Evolutionary conservation across 2,888 invertebrate genomes (phyloP), one percentile per base, ranked within the genome.

Genomic region (Hypsopygia costalis): DNA sequence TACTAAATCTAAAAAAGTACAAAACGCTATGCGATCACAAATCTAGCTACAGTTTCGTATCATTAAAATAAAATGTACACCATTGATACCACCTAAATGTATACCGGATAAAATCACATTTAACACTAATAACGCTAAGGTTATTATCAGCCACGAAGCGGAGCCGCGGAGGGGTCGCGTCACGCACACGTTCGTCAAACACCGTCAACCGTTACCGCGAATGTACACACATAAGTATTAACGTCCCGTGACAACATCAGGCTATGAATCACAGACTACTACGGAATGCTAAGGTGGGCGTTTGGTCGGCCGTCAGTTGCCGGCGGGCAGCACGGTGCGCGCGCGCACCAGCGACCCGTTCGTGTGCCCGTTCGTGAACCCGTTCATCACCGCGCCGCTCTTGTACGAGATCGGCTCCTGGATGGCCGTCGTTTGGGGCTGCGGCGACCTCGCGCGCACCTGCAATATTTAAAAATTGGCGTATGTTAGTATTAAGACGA

Each of bases 21-120:
- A 80, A 81, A 81, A 81, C 85, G 82, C 82, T 82, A 81, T 72
- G 85, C 83, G 79, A 85, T 83, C 83, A 82, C 83, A 80, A 80
- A 76, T 69, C 78, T 80, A 83, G 69, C 79, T 72, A 75, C 69
- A 73, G 52, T 66, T 74, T 75, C 63, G 71, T 71, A 80, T 69
- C 61, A 58, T 69, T 75, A 77, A 77, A 77, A 81, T 73, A 76
- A 83, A 82, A 86, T 82, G 58, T 86, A 86, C 87, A 86, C 82
- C 83, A 59, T 77, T 63, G 66, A 78, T 69, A 81, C 76, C 83
- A 55, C 69, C 69, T 79, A 77, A 75, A 81, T 86, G 69, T 85
- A 87, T 85, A 87, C 77, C 81, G 81, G 72, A 78, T 74, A 75
- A 66, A 80, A 83, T 83, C 86, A 83, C 85, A 81, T 72, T 75